Base-by-base conservation (phyloP, 2,888 invertebrate genomes). In the Amphimallon solstitiale region DNA sequence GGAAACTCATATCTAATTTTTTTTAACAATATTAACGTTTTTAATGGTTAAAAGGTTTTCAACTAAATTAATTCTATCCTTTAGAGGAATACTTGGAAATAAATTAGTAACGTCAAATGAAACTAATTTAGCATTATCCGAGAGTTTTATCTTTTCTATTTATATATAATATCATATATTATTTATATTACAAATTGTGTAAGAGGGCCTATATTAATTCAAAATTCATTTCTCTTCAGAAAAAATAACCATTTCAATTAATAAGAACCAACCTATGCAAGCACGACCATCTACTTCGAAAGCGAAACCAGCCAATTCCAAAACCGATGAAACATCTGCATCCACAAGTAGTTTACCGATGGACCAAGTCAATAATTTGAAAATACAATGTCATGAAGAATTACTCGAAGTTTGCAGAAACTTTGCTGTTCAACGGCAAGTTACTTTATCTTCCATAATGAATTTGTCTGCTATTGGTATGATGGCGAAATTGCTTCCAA, bases 401-500 rank as follows among this genome's bases (percentile, higher is more conserved):
- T 80, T 91, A 9, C 81, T 90, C 0, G 90, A 90, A 73, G 84
- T 88, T 59, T 90, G 90, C 80, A 85, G 86, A 15, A 85, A 86
- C 71, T 86, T 90, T 81, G 90, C 87, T 0, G 80, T 84, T 0
- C 85, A 86, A 0, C 86, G 87, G 48, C 88, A 88, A 72, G 85
- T 86, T 10, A 87, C 89, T 0, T 81, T 90, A 70, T 84, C 86
- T 5, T 86, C 89, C 1, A 87, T 90, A 49, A 85, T 90, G 84
- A 90, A 91, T 68, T 84, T 87, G 64, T 86, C 88, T 14, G 90
- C 89, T 0, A 83, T 92, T 10, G 88, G 89, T 78, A 89, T 89
- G 0, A 92, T 97, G 93, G 88, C 95, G 0, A 85, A 88, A 71
- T 85, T 87, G 51, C 82, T 95, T 76, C 97, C 97, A 0, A 89